A percentile compares a stretch with the other conserved stretches of the same genome.
phyloP scores from a whole-genome alignment of 1,140 invertebrate genomes.

The Drosophila kikkawai region DNA sequence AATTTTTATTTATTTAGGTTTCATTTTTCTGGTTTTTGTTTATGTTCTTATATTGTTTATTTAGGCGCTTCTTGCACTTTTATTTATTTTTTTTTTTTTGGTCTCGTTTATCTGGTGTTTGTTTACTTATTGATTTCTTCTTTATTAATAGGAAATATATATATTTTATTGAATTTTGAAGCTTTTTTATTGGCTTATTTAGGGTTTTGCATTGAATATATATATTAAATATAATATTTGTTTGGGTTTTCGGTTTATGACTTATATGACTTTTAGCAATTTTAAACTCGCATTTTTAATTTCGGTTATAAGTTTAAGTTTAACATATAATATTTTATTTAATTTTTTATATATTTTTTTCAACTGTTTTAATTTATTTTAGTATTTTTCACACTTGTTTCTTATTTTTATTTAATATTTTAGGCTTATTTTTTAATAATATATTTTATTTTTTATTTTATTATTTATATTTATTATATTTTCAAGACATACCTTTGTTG shows the following conservation, averaged over 20 bases:
- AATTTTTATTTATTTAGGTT: background rate
- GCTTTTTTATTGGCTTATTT: background rate
- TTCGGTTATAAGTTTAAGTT: background rate
- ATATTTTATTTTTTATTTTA: too few relatives aligned
- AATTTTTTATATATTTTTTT: too few relatives aligned
- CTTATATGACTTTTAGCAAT: background rate
- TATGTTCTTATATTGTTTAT: background rate
- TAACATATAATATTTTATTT: too few relatives aligned
- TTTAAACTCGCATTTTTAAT: background rate
- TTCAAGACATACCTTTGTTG: background rate
- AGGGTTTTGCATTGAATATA: background rate
- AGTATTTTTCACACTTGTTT: background rate
- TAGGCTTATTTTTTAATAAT: background rate
- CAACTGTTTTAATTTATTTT: background rate
- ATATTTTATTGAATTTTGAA: background rate
- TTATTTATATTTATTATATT: background rate
- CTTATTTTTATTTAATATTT: background rate
- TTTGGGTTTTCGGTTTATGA: background rate
- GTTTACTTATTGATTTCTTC: conserved; percentile 8
- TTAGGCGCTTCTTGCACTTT: background rate
- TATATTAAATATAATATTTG: background rate
- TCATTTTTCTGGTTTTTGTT: background rate
- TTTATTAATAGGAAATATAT: too few relatives aligned
- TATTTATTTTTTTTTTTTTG: background rate
- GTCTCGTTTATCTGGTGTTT: background rate